phyloP scores from a whole-genome alignment of 2,113 vertebrate species.

The Colius striatus region DNA sequence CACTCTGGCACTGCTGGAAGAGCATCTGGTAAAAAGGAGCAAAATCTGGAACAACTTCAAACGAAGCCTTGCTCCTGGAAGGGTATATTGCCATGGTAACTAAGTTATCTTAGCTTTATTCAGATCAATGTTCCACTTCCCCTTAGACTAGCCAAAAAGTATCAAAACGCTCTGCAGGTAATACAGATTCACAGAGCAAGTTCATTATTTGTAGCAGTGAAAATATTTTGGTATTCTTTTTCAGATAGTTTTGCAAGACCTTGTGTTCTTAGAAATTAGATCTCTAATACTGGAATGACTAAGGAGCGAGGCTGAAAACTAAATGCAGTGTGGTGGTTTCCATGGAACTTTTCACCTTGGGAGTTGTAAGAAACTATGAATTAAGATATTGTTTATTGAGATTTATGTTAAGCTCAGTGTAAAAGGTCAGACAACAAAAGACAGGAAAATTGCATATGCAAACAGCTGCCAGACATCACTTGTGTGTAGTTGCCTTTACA shows the following conservation, averaged over 20 bases:
- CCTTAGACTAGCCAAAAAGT: background rate
- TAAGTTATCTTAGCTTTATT: background rate
- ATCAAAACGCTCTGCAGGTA: background rate
- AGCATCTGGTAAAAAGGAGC: slow-evolving; percentile 50
- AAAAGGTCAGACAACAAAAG: too few species aligned
- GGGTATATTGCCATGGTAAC: slow-evolving; percentile 43
- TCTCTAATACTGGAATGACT: background rate
- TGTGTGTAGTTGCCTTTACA: too few species aligned
- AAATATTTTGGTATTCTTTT: background rate
- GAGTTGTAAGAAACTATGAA: too few species aligned
- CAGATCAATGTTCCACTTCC: background rate
- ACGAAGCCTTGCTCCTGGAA: slow-evolving; percentile 6
- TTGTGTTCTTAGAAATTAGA: background rate
- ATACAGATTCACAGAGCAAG: background rate
- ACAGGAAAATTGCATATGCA: too few species aligned
- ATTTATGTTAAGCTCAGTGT: too few species aligned
- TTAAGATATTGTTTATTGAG: too few species aligned
- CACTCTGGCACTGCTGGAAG: slow-evolving; percentile 20
- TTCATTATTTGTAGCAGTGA: background rate
- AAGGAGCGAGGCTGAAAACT: background rate
- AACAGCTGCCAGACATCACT: too few species aligned
- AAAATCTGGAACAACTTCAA: slow-evolving; percentile 43
- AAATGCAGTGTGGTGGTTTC: background rate
- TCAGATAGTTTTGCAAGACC: background rate
- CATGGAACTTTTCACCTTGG: background rate